Evolutionary conservation across 2,113 vertebrate species (phyloP).

Genomic region (Austrofundulus limnaeus): DNA sequence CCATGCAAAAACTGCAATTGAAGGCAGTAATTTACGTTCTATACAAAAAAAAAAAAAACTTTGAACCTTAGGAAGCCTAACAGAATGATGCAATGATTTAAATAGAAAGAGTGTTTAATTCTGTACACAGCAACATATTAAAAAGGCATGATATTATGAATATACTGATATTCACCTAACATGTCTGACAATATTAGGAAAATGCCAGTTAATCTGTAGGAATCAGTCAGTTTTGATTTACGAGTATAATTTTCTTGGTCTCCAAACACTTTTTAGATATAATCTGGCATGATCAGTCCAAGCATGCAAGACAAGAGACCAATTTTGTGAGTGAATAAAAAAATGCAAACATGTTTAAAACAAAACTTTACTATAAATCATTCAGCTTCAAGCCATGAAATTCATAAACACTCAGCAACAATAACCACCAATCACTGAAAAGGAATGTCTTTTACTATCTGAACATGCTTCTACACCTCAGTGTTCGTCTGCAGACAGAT

Average conservation of each 20-base stretch:
- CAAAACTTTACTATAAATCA: not conserved
- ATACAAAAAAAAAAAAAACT: too few relatives aligned
- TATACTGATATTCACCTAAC: too few relatives aligned
- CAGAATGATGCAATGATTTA: not conserved
- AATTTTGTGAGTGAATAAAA: not conserved
- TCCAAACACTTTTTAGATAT: not conserved
- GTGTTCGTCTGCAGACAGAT: not conserved
- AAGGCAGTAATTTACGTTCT: too few relatives aligned
- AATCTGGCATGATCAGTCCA: not conserved
- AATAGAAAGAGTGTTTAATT: not conserved
- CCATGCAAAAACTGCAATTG: too few relatives aligned
- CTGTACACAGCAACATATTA: too few relatives aligned
- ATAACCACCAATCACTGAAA: not conserved
- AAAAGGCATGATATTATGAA: too few relatives aligned
- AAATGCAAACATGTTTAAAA: not conserved
- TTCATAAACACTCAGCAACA: not conserved
- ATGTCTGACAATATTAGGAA: too few relatives aligned
- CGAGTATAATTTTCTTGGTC: too few relatives aligned
- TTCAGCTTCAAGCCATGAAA: not conserved
- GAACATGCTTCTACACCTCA: conserved; percentile 1
- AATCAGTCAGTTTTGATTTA: too few relatives aligned
- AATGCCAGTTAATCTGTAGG: too few relatives aligned
- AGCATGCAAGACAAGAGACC: not conserved
- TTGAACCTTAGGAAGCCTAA: not conserved
- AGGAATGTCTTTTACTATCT: not conserved